phyloP scores from a whole-genome alignment of 2,888 invertebrate genomes.

The Ellobium chinense region DNA sequence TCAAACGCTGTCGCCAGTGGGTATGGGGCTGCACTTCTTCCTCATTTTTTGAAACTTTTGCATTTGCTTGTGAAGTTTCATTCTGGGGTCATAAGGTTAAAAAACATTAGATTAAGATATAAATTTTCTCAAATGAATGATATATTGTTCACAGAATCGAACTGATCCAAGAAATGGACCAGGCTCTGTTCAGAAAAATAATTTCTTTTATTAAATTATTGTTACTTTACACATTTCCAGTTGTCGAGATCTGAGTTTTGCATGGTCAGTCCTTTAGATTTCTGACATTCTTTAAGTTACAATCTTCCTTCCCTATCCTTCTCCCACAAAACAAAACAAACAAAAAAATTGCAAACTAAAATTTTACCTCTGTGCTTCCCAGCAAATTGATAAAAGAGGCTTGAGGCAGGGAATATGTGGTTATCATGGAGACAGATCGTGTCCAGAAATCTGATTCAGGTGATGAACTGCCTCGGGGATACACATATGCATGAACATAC shows the following conservation, averaged over 20 bases:
- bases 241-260: too few species aligned
- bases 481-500: slow-evolving; percentile 87
- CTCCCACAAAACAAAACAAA: too few species aligned
- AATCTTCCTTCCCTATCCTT: too few species aligned
- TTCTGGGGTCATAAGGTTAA: neutral
- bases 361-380: slow-evolving; percentile 56
- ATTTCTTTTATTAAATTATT: neutral
- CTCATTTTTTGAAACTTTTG: neutral
- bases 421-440: slow-evolving; percentile 84
- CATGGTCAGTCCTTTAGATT: too few species aligned
- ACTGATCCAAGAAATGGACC: neutral
- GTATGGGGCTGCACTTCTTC: slow-evolving; percentile 82
- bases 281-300: too few species aligned
- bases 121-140: neutral
- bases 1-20: slow-evolving; percentile 87
- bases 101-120: slow-evolving; percentile 2
- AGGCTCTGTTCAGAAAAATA: neutral
- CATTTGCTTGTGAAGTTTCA: neutral
- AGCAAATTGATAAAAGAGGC: slow-evolving; percentile 82
- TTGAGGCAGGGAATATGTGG: slow-evolving; percentile 87
- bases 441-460: slow-evolving; percentile 82
- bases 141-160: neutral
- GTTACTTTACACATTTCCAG: neutral
- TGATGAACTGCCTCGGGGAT: slow-evolving; percentile 77
- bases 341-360: too few species aligned